A percentile compares a stretch with the other conserved stretches of the same genome.
phyloP scores from a whole-genome alignment of 2,888 invertebrate species.

The Crocallis elinguaria region DNA sequence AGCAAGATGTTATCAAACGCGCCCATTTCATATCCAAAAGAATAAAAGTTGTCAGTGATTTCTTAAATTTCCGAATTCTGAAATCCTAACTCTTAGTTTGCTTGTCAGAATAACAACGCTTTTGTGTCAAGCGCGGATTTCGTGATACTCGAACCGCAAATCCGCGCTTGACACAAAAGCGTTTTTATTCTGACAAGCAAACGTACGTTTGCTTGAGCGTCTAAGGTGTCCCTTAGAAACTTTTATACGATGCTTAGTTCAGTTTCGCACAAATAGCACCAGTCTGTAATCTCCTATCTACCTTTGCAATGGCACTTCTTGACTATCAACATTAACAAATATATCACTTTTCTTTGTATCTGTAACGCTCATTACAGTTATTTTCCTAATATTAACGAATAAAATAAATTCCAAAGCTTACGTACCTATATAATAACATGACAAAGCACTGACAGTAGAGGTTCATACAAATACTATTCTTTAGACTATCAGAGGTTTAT shows the following conservation, averaged over 20 bases:
- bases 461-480: neutral
- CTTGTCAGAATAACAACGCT: too few relatives aligned
- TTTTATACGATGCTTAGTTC: neutral
- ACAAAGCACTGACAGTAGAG: neutral
- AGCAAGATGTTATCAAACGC: too few relatives aligned
- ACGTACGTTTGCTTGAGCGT: too few relatives aligned
- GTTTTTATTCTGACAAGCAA: too few relatives aligned
- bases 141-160: too few relatives aligned
- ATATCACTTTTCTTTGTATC: conserved; percentile 54
- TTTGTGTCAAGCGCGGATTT: too few relatives aligned
- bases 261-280: neutral
- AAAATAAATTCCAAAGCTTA: conserved; percentile 6
- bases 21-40: too few relatives aligned
- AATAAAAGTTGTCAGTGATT: too few relatives aligned
- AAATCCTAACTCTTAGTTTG: too few relatives aligned
- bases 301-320: conserved; percentile 59
- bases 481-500: neutral
- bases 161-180: too few relatives aligned
- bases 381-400: conserved; percentile 6
- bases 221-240: too few relatives aligned
- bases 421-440: neutral
- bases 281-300: conserved; percentile 11
- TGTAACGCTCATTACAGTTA: conserved; percentile 33
- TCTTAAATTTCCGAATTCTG: too few relatives aligned
- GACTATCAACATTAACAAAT: conserved; percentile 53